phyloP scores from a whole-genome alignment of 2,888 invertebrate species.

The Drosophila mimica region DNA sequence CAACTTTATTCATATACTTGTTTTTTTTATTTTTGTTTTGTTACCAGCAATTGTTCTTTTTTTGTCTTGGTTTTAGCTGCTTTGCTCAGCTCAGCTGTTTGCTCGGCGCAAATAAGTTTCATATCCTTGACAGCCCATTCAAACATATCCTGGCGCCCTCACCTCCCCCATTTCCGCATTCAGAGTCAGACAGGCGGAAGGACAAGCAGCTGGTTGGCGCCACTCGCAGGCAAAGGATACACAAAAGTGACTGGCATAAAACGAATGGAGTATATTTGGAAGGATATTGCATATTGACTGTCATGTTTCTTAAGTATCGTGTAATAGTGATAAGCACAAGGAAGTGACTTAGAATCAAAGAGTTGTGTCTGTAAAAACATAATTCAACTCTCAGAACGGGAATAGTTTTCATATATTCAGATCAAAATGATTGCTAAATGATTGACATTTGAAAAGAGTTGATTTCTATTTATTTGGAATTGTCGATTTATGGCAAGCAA shows the following conservation, averaged over 20 bases:
- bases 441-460: not conserved
- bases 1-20: slow-evolving; percentile 48
- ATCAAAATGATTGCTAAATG: not conserved
- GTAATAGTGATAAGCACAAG: not conserved
- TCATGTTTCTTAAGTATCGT: not conserved
- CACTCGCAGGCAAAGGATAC: slow-evolving; percentile 28
- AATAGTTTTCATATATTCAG: not conserved
- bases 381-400: not conserved
- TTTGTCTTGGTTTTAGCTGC: slow-evolving; percentile 49
- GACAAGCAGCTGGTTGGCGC: slow-evolving; percentile 43
- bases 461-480: no score
- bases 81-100: slow-evolving; percentile 65
- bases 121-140: slow-evolving; percentile 38
- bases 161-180: not conserved
- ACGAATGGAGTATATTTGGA: not conserved
- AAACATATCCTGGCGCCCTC: not conserved
- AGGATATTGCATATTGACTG: not conserved
- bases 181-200: slow-evolving; percentile 1
- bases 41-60: slow-evolving; percentile 35
- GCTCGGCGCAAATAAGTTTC: slow-evolving; percentile 65
- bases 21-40: slow-evolving; percentile 20
- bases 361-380: not conserved
- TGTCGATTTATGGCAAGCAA: no score
- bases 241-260: slow-evolving; percentile 14
- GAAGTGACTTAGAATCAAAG: not conserved